Base-by-base conservation (phyloP, 2,888 invertebrate species). In the Leuctra nigra region DNA sequence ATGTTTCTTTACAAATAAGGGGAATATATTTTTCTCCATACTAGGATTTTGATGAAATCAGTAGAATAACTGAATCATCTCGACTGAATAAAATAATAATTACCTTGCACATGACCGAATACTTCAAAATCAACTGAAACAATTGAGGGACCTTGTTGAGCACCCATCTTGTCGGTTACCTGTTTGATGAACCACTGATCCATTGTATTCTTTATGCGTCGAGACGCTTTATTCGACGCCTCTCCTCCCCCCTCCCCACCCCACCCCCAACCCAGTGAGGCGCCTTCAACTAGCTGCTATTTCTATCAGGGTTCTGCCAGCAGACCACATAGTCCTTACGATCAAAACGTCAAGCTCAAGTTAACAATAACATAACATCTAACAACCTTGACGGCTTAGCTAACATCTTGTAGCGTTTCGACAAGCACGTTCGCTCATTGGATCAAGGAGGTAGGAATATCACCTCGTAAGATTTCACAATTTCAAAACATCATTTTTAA, bases 71-170 rank as follows among this genome's bases (percentile, higher is more conserved):
- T 29, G 29, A 29, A 6, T 7, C 11, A 29, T 29, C 11, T 29
- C 6, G 29, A n/a, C 11, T 29, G 29, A 6, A 6, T 29, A 18
- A 24, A 16, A 20, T 35, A 14, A n/a, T 2, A 66, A 72, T 72
- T 74, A 91, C 92, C 92, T 84, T 92, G 92, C 35, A 93, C 92
- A 74, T 87, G 86, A 56, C 93, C 93, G 68, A 80, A 91, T 58
- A 93, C 91, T 74, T 93, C 92, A 69, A 92, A 93, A 67, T 93
- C 92, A 39, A 90, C 87, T 36, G 91, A 88, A 41, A 87, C 82
- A 63, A 88, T 66, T 16, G 74, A 56, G 78, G 77, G 66, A 80
- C 81, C 59, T 76, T 80, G 79, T 61, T 78, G 79, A 47, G 75
- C 72, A 63, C 79, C 79, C 82, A 82, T 82, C 16, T 36, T 56